Percentiles rank a stretch among this genome's conserved stretches.
Evolutionary conservation across 2,888 invertebrate genomes (phyloP).

Genomic region (Andrena minutula): DNA sequence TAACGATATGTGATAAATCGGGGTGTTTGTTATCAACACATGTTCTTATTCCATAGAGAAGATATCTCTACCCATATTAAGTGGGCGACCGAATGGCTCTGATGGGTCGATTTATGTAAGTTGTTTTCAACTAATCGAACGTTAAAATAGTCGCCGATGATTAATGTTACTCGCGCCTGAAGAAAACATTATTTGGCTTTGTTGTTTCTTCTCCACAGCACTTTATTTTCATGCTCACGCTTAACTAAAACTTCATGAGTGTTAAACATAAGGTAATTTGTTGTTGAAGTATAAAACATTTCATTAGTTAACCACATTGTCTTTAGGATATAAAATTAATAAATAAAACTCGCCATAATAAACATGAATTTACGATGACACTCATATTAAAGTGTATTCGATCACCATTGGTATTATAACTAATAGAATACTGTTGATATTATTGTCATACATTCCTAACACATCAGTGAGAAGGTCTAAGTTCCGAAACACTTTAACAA

Average conservation of each 20-base stretch:
- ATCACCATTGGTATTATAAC: slow-evolving; percentile 17
- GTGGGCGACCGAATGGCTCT: slow-evolving; percentile 79
- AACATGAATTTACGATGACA: slow-evolving; percentile 13
- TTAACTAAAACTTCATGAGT: slow-evolving; percentile 75
- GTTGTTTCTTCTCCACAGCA: slow-evolving; percentile 65
- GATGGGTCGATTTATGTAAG: slow-evolving; percentile 81
- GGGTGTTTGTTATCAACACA: slow-evolving; percentile 72
- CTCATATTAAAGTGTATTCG: not conserved
- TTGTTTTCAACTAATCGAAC: slow-evolving; percentile 75
- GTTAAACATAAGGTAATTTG: slow-evolving; percentile 60
- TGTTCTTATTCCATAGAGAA: slow-evolving; percentile 83
- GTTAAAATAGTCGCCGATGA: slow-evolving; percentile 65
- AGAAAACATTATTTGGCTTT: slow-evolving; percentile 66
- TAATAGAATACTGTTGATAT: slow-evolving; percentile 10
- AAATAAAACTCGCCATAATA: slow-evolving; percentile 1
- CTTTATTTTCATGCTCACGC: slow-evolving; percentile 73
- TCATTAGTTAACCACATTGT: slow-evolving; percentile 77
- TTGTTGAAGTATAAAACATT: slow-evolving; percentile 52
- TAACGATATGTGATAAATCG: slow-evolving; percentile 38
- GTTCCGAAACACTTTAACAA: slow-evolving; percentile 30
- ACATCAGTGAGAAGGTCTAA: not conserved
- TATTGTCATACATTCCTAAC: slow-evolving; percentile 16
- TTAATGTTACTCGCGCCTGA: slow-evolving; percentile 65
- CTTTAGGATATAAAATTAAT: slow-evolving; percentile 62
- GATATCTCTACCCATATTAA: slow-evolving; percentile 82